Base-by-base conservation (phyloP, 2,888 invertebrate species). In the Drosophila neotestacea region DNA sequence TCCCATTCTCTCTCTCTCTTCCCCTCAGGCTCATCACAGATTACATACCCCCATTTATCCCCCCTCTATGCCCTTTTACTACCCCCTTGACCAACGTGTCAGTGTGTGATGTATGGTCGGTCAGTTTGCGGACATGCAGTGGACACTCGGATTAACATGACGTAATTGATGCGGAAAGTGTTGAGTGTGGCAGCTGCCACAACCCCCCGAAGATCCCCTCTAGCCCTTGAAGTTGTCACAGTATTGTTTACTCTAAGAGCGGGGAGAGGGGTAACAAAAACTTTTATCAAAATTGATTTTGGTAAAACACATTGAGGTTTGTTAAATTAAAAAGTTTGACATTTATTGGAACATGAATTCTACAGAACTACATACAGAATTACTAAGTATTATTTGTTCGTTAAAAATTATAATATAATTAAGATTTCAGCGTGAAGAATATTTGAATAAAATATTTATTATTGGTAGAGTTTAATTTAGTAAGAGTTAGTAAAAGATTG, bases 111-210 rank as follows among this genome's bases (percentile, higher is more conserved):
- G 90, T 91, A 91, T 91, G 91, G 90, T 91, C 88, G 91, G 91
- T 91, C 88, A 90, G 87, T 83, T 91, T 91, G 91, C 91, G 91
- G 91, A 91, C 91, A 91, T 82, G 85, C 84, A 87, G 90, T 90
- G 91, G 91, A 91, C 91, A 90, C 78, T 82, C 76, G 88, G 87
- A 89, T 89, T 88, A 85, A 86, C 90, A 86, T 88, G 86, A 86
- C 88, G 88, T 86, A 86, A 86, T 86, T 86, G 86, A 89, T 89
- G 84, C 89, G 87, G 90, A 88, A 86, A 89, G 86, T 88, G 86
- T 86, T 89, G 90, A 85, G 89, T 84, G 89, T 78, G 89, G 85
- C 85, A 88, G 83, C 88, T 79, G 88, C 76, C 76, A 64, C 64
- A 66, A 32, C 48, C 36, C 16, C 22, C 30, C 46, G 11, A 50